These are phyloP conservation scores for Luperina nickerlii DNA, from an alignment of 2,888 invertebrate genomes.

Conservation along the genomic window DNA sequence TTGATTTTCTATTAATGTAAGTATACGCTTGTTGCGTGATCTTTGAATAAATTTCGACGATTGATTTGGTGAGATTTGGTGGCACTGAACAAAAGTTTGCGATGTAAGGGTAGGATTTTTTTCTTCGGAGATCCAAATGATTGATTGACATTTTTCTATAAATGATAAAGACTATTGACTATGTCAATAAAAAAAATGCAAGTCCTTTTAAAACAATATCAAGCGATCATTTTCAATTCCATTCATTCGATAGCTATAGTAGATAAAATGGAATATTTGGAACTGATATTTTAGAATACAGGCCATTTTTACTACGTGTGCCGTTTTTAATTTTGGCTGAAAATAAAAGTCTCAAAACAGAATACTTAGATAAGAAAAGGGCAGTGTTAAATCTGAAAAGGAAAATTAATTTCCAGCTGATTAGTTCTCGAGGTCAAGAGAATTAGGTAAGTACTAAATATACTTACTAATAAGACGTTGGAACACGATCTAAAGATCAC, in stretches of 20 bases:
- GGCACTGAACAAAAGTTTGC: not conserved
- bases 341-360: not conserved
- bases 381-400: not conserved
- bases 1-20: constrained; percentile 33
- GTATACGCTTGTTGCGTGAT: not conserved
- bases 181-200: not conserved
- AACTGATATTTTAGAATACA: not conserved
- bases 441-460: not conserved
- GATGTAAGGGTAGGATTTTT: not conserved
- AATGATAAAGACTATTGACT: too few relatives aligned
- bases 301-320: not conserved
- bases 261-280: not conserved
- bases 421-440: not conserved
- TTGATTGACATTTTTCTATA: too few relatives aligned
- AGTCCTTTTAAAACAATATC: not conserved
- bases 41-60: constrained; percentile 7
- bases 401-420: too few relatives aligned
- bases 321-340: not conserved
- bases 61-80: constrained; percentile 10
- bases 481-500: constrained; percentile 53
- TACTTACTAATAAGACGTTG: constrained; percentile 1
- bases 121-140: not conserved
- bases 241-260: too few relatives aligned
- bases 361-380: not conserved
- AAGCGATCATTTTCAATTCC: not conserved